phyloP scores from a whole-genome alignment of 2,797 vertebrate species.

The Danio jaintianensis region DNA sequence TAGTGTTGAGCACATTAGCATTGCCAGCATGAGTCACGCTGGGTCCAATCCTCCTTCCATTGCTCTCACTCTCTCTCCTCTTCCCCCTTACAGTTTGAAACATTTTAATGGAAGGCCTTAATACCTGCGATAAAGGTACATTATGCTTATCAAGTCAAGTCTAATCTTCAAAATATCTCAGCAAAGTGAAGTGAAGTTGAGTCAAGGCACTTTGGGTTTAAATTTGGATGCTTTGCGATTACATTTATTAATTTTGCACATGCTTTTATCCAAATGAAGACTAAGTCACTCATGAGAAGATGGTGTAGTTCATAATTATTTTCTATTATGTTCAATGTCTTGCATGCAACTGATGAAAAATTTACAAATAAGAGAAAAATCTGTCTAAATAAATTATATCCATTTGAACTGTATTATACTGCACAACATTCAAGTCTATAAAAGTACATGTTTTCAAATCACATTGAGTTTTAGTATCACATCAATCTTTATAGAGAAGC shows the following conservation, averaged over 20 bases:
- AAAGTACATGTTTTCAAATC: too few relatives aligned
- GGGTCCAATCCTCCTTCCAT: constrained; percentile 29
- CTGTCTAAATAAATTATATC: too few relatives aligned
- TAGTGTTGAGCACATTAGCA: constrained; percentile 79
- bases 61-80: constrained; percentile 22
- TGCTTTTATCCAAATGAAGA: background rate
- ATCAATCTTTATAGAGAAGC: too few relatives aligned
- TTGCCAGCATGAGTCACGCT: constrained; percentile 72
- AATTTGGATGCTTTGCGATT: constrained; percentile 15
- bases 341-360: too few relatives aligned
- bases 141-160: constrained; percentile 24
- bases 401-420: too few relatives aligned
- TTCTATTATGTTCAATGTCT: too few relatives aligned
- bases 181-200: constrained; percentile 5
- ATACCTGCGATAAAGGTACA: constrained; percentile 16
- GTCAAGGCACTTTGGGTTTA: constrained; percentile 4
- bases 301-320: background rate
- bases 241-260: constrained; percentile 24
- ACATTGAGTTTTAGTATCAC: too few relatives aligned
- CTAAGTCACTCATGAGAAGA: background rate
- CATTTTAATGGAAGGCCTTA: constrained; percentile 29
- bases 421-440: too few relatives aligned
- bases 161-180: constrained; percentile 13
- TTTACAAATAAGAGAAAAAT: too few relatives aligned
- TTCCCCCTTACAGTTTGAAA: constrained; percentile 18